phyloP scores from a whole-genome alignment of 2,113 vertebrate species.

The Lepus europaeus region DNA sequence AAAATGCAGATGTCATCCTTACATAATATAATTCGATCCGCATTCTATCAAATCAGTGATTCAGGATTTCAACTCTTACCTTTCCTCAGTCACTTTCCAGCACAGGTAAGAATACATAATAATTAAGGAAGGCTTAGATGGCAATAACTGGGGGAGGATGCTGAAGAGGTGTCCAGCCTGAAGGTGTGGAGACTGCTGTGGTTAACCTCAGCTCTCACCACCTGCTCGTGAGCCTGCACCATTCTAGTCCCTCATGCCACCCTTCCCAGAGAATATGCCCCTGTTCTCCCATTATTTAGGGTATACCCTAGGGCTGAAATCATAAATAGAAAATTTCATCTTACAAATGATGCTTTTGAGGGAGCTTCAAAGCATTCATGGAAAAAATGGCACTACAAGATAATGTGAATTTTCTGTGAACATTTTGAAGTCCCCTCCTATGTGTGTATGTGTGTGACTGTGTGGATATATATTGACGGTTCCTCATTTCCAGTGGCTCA shows the following conservation, averaged over 20 bases:
- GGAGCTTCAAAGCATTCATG: too few relatives aligned
- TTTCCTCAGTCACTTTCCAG: constrained; percentile 91
- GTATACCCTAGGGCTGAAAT: background rate
- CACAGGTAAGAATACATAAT: constrained; percentile 88
- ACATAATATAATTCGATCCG: constrained; percentile 90
- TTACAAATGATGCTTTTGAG: background rate
- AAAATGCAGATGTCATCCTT: constrained; percentile 90
- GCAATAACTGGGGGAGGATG: background rate
- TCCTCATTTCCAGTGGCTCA: too few relatives aligned
- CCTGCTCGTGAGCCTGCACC: background rate
- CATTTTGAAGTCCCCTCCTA: too few relatives aligned
- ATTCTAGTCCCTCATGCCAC: background rate
- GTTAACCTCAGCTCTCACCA: background rate
- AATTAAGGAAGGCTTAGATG: background rate
- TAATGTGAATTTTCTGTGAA: too few relatives aligned
- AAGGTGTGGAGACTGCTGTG: too few relatives aligned
- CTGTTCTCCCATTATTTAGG: background rate
- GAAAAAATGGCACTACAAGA: too few relatives aligned
- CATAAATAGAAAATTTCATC: background rate
- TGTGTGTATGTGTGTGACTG: too few relatives aligned
- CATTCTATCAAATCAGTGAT: constrained; percentile 90
- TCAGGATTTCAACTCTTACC: constrained; percentile 89
- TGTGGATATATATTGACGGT: too few relatives aligned
- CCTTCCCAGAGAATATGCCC: background rate
- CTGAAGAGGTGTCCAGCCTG: background rate